Evolutionary conservation across 2,888 invertebrate genomes (phyloP).

Genomic region (Coleophora flavipennella): DNA sequence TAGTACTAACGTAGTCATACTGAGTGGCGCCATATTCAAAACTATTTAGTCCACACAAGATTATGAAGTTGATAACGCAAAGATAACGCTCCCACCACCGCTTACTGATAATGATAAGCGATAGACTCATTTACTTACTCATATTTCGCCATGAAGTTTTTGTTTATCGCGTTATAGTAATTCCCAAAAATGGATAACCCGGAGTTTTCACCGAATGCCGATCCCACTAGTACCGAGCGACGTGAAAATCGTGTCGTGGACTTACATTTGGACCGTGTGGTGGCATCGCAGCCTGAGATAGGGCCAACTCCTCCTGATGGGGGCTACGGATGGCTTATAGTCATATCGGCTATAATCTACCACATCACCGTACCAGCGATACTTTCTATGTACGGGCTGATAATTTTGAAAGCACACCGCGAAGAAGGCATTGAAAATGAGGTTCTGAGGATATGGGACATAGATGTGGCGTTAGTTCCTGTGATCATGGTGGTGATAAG

Average conservation of each 20-base stretch:
- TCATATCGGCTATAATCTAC: slow-evolving; percentile 71
- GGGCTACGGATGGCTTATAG: slow-evolving; percentile 78
- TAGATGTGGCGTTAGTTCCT: slow-evolving; percentile 73
- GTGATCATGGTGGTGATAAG: slow-evolving; percentile 73
- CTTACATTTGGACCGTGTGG: slow-evolving; percentile 71
- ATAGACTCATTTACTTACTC: slow-evolving; percentile 32
- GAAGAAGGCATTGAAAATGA: slow-evolving; percentile 59
- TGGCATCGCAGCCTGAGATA: slow-evolving; percentile 76
- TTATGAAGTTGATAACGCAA: slow-evolving; percentile 58
- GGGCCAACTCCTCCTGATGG: slow-evolving; percentile 78
- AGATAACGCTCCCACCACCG: slow-evolving; percentile 56
- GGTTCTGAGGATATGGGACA: slow-evolving; percentile 68
- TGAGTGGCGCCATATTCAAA: slow-evolving; percentile 50
- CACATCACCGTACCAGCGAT: slow-evolving; percentile 74
- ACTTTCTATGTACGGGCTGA: slow-evolving; percentile 67
- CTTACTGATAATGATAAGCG: slow-evolving; percentile 28
- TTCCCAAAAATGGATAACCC: slow-evolving; percentile 28
- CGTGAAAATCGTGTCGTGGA: slow-evolving; percentile 41
- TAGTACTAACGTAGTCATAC: slow-evolving; percentile 1
- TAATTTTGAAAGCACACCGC: slow-evolving; percentile 64
- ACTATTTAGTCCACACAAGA: slow-evolving; percentile 50
- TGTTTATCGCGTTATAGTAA: slow-evolving; percentile 42
- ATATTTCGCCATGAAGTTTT: slow-evolving; percentile 48
- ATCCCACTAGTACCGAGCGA: slow-evolving; percentile 23
- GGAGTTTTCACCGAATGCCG: slow-evolving; percentile 8